phyloP scores from a whole-genome alignment of 2,113 vertebrate genomes.

The Hoplias malabaricus region DNA sequence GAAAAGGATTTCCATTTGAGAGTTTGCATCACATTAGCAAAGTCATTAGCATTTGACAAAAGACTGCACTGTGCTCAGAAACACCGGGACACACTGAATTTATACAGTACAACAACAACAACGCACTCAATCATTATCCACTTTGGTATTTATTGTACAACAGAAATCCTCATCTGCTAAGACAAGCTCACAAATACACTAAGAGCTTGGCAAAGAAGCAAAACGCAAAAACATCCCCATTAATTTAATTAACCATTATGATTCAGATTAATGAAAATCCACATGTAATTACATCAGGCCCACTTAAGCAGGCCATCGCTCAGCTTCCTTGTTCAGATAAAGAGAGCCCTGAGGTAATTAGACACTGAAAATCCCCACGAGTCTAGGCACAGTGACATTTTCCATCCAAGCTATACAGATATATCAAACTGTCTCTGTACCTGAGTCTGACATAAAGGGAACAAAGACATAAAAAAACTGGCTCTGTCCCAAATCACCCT shows the following conservation, averaged over 20 bases:
- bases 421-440: neutral
- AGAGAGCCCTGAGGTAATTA: conserved; percentile 47
- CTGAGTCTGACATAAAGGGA: conserved; percentile 19
- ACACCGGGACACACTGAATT: neutral
- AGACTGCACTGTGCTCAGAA: neutral
- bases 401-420: neutral
- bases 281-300: conserved; percentile 55
- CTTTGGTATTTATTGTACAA: conserved; percentile 1
- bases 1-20: neutral
- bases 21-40: conserved; percentile 3
- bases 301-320: conserved; percentile 42
- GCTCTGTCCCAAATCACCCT: conserved; percentile 8
- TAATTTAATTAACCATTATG: conserved; percentile 50
- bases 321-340: conserved; percentile 46
- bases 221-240: conserved; percentile 18
- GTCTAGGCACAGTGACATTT: conserved; percentile 14
- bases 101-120: neutral
- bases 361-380: conserved; percentile 43
- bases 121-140: conserved; percentile 1
- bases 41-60: conserved; percentile 1
- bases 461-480: neutral
- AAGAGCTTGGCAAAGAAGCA: neutral
- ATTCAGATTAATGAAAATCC: conserved; percentile 52
- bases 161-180: neutral
- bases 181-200: conserved; percentile 14